A percentile compares a stretch with the other conserved stretches of the same genome.
phyloP scores from a whole-genome alignment of 2,888 invertebrate genomes.

The Tolmerus cingulatus region DNA sequence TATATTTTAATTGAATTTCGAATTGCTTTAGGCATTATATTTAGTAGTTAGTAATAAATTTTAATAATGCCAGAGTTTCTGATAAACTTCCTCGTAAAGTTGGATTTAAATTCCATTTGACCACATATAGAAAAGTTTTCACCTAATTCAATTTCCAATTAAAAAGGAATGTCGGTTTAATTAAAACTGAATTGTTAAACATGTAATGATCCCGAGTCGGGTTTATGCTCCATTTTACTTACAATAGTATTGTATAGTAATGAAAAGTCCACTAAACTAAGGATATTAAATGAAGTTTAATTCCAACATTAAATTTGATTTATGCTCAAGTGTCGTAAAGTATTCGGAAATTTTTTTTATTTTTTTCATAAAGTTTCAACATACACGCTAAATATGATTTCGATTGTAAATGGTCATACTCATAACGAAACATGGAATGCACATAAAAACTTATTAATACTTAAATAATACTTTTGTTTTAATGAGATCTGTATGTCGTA shows the following conservation, averaged over 20 bases:
- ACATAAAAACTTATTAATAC: background rate
- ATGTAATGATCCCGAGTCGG: background rate
- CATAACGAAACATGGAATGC: background rate
- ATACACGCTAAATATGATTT: background rate
- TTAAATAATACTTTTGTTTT: background rate
- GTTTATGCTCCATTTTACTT: background rate
- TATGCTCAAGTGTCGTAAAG: background rate
- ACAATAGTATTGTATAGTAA: background rate
- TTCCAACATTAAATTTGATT: background rate
- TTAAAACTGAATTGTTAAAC: background rate
- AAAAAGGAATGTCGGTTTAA: background rate
- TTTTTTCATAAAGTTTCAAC: background rate
- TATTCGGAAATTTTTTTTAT: background rate
- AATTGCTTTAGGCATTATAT: background rate
- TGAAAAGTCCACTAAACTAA: background rate
- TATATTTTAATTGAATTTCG: background rate
- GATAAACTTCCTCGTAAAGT: background rate
- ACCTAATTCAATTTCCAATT: background rate
- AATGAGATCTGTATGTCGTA: background rate
- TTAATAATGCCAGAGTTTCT: background rate
- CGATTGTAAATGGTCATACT: background rate
- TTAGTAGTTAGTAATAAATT: background rate
- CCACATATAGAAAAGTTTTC: background rate
- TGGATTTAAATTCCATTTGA: background rate
- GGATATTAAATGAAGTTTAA: background rate